These are phyloP conservation scores for Paracanthobrama guichenoti DNA, from an alignment of 2,113 vertebrate species.

Conservation along the genomic window DNA sequence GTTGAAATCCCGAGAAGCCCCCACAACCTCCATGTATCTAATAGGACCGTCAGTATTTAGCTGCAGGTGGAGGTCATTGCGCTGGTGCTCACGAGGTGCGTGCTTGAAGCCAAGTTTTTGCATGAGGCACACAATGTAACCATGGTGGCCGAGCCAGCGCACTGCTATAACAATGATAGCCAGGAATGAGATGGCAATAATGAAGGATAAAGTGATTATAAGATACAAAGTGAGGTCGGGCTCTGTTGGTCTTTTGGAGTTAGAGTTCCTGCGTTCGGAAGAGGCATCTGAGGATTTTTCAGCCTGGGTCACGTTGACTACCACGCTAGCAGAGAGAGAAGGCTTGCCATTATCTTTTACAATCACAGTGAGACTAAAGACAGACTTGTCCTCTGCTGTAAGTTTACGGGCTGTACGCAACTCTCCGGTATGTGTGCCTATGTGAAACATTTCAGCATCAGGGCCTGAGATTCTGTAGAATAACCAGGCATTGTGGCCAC, in stretches of 20 bases:
- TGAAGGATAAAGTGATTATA: slow-evolving; percentile 71
- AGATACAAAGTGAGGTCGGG: slow-evolving; percentile 70
- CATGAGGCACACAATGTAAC: slow-evolving; percentile 57
- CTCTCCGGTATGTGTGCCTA: slow-evolving; percentile 74
- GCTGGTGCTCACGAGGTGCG: slow-evolving; percentile 43
- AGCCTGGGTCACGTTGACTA: slow-evolving; percentile 74
- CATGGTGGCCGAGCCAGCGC: slow-evolving; percentile 61
- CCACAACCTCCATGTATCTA: slow-evolving; percentile 76
- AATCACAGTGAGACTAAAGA: slow-evolving; percentile 67
- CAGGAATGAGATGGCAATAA: slow-evolving; percentile 68
- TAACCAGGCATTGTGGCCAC: slow-evolving; percentile 79
- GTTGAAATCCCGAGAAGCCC: slow-evolving; percentile 63
- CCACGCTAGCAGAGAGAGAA: slow-evolving; percentile 64
- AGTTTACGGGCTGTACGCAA: slow-evolving; percentile 66
- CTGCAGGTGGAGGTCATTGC: slow-evolving; percentile 72
- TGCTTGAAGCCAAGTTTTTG: slow-evolving; percentile 58
- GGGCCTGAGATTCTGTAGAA: slow-evolving; percentile 69
- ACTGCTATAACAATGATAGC: slow-evolving; percentile 62
- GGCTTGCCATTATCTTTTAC: slow-evolving; percentile 76
- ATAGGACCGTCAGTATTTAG: slow-evolving; percentile 75
- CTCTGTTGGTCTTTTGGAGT: slow-evolving; percentile 50
- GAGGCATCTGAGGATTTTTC: slow-evolving; percentile 66
- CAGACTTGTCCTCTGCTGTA: slow-evolving; percentile 59
- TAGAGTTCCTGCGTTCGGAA: slow-evolving; percentile 61
- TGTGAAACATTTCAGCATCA: slow-evolving; percentile 71